Percentiles rank a stretch among this genome's conserved stretches.
phyloP scores from a whole-genome alignment of 2,888 invertebrate genomes.

The Drepanosiphum platanoidis region DNA sequence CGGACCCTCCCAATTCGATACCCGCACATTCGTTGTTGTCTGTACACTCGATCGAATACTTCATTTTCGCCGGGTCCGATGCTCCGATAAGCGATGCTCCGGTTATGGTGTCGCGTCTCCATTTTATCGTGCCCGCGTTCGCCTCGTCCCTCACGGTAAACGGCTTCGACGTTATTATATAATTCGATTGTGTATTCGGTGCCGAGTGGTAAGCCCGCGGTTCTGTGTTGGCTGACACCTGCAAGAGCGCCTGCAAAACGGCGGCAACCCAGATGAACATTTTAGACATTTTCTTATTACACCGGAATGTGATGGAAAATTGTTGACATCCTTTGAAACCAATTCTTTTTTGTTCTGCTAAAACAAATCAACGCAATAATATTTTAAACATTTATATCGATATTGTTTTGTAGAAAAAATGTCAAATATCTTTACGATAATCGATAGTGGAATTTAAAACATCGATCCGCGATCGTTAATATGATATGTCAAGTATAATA shows the following conservation, averaged over 20 bases:
- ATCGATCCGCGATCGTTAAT: neutral
- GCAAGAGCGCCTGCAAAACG: slow-evolving; percentile 23
- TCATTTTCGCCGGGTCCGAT: slow-evolving; percentile 55
- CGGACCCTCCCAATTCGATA: slow-evolving; percentile 64
- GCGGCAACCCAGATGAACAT: slow-evolving; percentile 34
- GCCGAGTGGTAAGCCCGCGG: slow-evolving; percentile 40
- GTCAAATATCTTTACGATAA: neutral
- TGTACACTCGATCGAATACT: slow-evolving; percentile 51
- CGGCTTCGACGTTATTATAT: slow-evolving; percentile 63
- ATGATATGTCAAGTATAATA: neutral
- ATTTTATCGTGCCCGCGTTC: slow-evolving; percentile 53
- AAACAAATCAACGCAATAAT: neutral
- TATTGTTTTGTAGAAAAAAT: neutral
- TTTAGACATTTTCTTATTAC: slow-evolving; percentile 32
- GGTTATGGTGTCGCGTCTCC: slow-evolving; percentile 55
- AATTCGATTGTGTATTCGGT: slow-evolving; percentile 59
- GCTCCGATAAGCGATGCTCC: slow-evolving; percentile 53
- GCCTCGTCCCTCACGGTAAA: slow-evolving; percentile 61
- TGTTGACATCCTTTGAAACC: slow-evolving; percentile 57
- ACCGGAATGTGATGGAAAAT: neutral
- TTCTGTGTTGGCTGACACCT: slow-evolving; percentile 48
- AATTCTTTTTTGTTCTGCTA: slow-evolving; percentile 31
- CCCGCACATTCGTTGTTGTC: slow-evolving; percentile 63
- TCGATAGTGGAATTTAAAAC: neutral
- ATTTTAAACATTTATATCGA: neutral